Evolutionary conservation across 1,140 invertebrate genomes (phyloP), one percentile per base, ranked within the genome.

Genomic region (Nasonia vitripennis): DNA sequence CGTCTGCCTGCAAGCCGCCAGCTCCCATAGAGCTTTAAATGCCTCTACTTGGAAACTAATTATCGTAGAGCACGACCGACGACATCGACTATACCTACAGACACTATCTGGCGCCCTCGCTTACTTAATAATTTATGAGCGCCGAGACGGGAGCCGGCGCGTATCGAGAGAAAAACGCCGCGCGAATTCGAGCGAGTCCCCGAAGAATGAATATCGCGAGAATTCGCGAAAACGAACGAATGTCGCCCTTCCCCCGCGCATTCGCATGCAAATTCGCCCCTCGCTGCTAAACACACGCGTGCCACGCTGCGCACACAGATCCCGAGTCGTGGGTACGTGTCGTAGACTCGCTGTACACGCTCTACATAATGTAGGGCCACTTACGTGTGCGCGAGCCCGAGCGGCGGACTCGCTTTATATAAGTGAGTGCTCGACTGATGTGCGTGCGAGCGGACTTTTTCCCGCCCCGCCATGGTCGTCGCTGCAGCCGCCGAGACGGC

Each of bases 1-100:
- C 73, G 34, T 51, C 20, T 37, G 67, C 7, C 23, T 85, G 41
- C 23, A 73, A 62, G 23, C 37, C 83, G 23, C 83, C 68, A 1
- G 45, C n/a, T 78, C 81, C 82, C 86, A 75, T 55, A 48, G 14
- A 77, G 77, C 83, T 78, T 83, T 87, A 86, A 87, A 86, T 85
- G 86, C 51, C 83, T 77, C 83, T 87, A 88, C 86, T 88, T 87
- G 84, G 85, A 87, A 88, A 89, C 88, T 89, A 88, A 89, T 89
- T 88, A 89, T 85, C 86, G 86, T 82, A 84, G 74, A 62, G 51
- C 45, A 87, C 83, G 83, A 86, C 79, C 88, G 83, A 48, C 73
- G 83, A 62, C 77, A 86, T 85, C 81, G 79, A 73, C 79, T 86
- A 86, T 85, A 83, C 62, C 48, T 77, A 2, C 55, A 62, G 0